phyloP scores from a whole-genome alignment of 2,888 invertebrate species.

The Drosophila buzzatii region DNA sequence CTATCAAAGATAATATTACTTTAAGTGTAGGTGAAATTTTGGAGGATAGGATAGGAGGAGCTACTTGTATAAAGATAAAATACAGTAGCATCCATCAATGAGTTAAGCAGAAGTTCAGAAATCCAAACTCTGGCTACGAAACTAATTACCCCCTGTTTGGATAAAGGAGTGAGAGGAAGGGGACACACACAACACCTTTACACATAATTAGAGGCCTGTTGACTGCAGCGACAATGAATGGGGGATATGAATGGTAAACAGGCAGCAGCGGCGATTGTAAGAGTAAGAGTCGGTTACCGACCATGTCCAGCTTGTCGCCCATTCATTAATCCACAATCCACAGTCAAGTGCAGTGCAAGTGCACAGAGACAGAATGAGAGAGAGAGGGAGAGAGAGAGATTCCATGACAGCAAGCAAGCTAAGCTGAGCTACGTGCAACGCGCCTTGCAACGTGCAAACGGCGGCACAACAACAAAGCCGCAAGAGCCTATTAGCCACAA shows the following conservation, averaged over 20 bases:
- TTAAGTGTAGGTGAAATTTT: background rate
- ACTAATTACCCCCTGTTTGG: slow-evolving; percentile 59
- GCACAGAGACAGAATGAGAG: slow-evolving; percentile 8
- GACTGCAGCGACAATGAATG: slow-evolving; percentile 70
- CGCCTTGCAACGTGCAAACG: slow-evolving; percentile 63
- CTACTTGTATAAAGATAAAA: background rate
- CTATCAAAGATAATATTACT: background rate
- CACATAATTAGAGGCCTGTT: slow-evolving; percentile 77
- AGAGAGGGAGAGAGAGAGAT: background rate
- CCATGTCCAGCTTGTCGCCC: slow-evolving; percentile 53
- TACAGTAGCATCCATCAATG: slow-evolving; percentile 33
- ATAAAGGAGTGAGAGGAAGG: slow-evolving; percentile 2
- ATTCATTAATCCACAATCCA: slow-evolving; percentile 71
- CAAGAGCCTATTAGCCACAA: slow-evolving; percentile 78
- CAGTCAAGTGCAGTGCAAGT: slow-evolving; percentile 33
- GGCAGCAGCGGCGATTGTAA: slow-evolving; percentile 34
- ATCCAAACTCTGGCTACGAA: slow-evolving; percentile 45
- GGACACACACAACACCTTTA: slow-evolving; percentile 66
- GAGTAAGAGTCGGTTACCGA: slow-evolving; percentile 31
- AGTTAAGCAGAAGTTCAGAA: slow-evolving; percentile 30
- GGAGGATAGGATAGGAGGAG: background rate
- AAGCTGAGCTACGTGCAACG: slow-evolving; percentile 34
- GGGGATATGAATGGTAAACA: slow-evolving; percentile 60
- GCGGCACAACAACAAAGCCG: slow-evolving; percentile 75
- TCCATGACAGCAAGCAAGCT: slow-evolving; percentile 1